Percentiles rank a stretch among this genome's conserved stretches.
These are phyloP conservation scores for Epinephelus cyanopodus DNA, from an alignment of 2,113 vertebrate genomes.

Conservation along the genomic window DNA sequence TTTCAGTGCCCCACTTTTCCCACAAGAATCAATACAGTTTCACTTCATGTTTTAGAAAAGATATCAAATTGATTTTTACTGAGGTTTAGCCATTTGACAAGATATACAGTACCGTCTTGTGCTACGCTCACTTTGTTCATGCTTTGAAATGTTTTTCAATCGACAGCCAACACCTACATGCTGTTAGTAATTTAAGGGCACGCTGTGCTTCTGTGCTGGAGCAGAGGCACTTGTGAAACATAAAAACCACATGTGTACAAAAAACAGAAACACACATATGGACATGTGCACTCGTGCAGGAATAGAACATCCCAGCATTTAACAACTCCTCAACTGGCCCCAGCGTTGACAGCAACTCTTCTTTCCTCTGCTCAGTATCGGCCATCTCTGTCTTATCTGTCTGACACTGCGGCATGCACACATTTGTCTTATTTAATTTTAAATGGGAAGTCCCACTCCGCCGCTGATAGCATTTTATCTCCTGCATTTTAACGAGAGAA, in stretches of 20 bases:
- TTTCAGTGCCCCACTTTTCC: not conserved
- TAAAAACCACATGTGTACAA: not conserved
- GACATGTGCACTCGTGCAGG: not conserved
- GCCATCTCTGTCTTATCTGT: slow-evolving; percentile 20
- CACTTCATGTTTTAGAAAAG: slow-evolving; percentile 23
- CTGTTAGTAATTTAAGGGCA: slow-evolving; percentile 8
- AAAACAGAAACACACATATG: not conserved
- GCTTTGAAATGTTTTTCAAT: slow-evolving; percentile 1
- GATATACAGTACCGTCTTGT: not conserved
- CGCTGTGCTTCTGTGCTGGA: not conserved
- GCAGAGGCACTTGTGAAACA: slow-evolving; percentile 1
- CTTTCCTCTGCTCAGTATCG: not conserved
- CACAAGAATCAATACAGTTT: slow-evolving; percentile 15
- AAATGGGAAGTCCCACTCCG: slow-evolving; percentile 29
- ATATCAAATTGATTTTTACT: slow-evolving; percentile 9
- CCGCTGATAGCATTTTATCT: slow-evolving; percentile 51
- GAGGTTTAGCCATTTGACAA: slow-evolving; percentile 15
- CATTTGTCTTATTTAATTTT: slow-evolving; percentile 46
- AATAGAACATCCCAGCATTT: not conserved
- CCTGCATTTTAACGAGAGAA: slow-evolving; percentile 39
- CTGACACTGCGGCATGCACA: not conserved
- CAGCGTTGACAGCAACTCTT: not conserved
- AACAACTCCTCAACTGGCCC: slow-evolving; percentile 8
- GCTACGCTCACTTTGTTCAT: not conserved
- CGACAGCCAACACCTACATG: not conserved